phyloP scores from a whole-genome alignment of 2,888 invertebrate species.

The Drosophila recens region DNA sequence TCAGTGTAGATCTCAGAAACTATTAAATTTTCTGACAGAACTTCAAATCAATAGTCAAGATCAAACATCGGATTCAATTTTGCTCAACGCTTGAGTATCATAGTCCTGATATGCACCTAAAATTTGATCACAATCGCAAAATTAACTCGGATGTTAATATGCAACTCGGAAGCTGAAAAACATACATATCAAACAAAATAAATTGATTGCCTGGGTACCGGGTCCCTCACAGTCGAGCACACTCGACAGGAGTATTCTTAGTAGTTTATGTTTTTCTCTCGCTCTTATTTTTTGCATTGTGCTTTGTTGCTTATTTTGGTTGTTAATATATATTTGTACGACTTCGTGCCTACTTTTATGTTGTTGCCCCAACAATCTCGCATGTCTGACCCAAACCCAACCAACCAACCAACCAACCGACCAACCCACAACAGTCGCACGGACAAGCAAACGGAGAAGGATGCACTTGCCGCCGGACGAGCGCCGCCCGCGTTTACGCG shows the following conservation, averaged over 20 bases:
- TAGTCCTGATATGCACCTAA: too few relatives aligned
- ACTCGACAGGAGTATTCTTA: neutral
- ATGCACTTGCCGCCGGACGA: slow-evolving; percentile 85
- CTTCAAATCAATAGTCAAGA: too few relatives aligned
- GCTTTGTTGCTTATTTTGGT: slow-evolving; percentile 40
- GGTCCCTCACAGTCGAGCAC: neutral
- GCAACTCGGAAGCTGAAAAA: too few relatives aligned
- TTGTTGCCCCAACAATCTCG: slow-evolving; percentile 57
- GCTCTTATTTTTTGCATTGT: slow-evolving; percentile 27
- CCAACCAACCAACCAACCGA: slow-evolving; percentile 38
- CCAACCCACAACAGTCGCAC: slow-evolving; percentile 62
- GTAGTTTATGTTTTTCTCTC: slow-evolving; percentile 1
- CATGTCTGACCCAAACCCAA: slow-evolving; percentile 65
- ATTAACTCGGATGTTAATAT: too few relatives aligned
- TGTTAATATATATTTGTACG: slow-evolving; percentile 76
- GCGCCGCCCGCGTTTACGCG: slow-evolving; percentile 91
- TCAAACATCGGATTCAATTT: too few relatives aligned
- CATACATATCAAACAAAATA: too few relatives aligned
- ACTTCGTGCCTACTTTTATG: slow-evolving; percentile 79
- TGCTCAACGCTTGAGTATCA: too few relatives aligned
- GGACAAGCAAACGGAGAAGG: slow-evolving; percentile 82
- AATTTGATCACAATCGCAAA: too few relatives aligned
- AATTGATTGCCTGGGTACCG: neutral
- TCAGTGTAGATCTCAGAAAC: too few relatives aligned
- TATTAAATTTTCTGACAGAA: too few relatives aligned